Percentiles rank a stretch among this genome's conserved stretches.
Conservation (phyloP, 53 echinoderm and acorn worm genomes). For the Holothuria scabra region DNA sequence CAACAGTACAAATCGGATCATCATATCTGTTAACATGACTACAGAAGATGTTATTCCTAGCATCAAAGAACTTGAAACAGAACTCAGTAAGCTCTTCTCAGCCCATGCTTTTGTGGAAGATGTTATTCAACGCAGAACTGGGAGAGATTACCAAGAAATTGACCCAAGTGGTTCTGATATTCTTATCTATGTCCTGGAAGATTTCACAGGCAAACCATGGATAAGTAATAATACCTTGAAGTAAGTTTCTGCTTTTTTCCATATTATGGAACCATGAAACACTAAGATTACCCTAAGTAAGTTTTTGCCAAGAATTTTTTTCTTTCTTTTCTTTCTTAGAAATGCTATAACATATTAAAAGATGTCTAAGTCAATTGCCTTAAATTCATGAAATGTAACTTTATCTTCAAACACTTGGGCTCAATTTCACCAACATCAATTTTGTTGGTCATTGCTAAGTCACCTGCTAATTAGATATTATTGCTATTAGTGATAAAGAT, state of each 20-base stretch:
- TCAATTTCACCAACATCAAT: no score
- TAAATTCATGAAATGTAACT: no score
- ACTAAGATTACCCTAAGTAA: no score
- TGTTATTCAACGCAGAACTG: conserved; percentile 67
- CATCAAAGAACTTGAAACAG: conserved; percentile 34
- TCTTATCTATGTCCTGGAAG: conserved; percentile 81
- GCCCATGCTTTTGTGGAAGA: conserved; percentile 77
- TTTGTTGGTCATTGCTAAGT: no score
- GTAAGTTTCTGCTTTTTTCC: conserved; percentile 49
- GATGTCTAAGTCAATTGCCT: no score
- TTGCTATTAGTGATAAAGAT: no score
- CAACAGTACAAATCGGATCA: conserved; percentile 77
- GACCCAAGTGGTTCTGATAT: conserved; percentile 88
- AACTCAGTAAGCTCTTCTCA: conserved; percentile 70
- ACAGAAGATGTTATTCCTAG: conserved; percentile 57
- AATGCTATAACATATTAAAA: no score
- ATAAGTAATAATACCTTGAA: conserved; percentile 59
- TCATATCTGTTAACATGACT: conserved; percentile 67
- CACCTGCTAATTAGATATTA: no score
- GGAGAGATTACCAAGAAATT: conserved; percentile 53
- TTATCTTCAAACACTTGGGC: no score
- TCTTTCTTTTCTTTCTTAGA: no score
- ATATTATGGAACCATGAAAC: no score
- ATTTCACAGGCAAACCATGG: conserved; percentile 66
- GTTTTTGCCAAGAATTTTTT: no score